Conservation (phyloP, 2,797 vertebrate species). For the Hippoglossus hippoglossus region DNA sequence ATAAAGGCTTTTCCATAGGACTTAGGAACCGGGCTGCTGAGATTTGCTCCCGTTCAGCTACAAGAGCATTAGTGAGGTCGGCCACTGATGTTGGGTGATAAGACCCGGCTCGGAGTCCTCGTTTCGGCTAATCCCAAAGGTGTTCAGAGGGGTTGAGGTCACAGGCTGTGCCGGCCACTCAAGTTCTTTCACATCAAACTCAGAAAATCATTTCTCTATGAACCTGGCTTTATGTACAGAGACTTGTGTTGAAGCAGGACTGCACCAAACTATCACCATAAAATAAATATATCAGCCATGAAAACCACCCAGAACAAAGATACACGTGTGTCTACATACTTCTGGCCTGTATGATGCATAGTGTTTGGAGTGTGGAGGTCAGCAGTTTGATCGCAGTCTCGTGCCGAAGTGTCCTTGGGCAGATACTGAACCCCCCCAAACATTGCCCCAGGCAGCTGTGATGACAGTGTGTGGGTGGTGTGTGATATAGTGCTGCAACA, state of each 20-base stretch:
- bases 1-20: slow-evolving; percentile 13
- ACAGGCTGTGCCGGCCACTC: slow-evolving; percentile 9
- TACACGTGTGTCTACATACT: too few relatives aligned
- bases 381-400: too few relatives aligned
- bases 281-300: too few relatives aligned
- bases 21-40: slow-evolving; percentile 7
- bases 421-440: too few relatives aligned
- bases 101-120: not conserved
- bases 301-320: too few relatives aligned
- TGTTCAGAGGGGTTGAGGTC: not conserved
- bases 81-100: slow-evolving; percentile 18
- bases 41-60: slow-evolving; percentile 30
- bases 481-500: too few relatives aligned
- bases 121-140: slow-evolving; percentile 15
- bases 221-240: not conserved
- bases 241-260: not conserved
- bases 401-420: too few relatives aligned
- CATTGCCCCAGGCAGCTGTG: too few relatives aligned
- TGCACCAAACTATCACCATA: not conserved
- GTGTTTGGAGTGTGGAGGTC: too few relatives aligned
- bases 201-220: slow-evolving; percentile 12
- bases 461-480: too few relatives aligned
- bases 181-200: slow-evolving; percentile 17
- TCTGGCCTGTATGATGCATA: too few relatives aligned
- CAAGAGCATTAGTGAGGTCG: slow-evolving; percentile 24